Evolutionary conservation across 2,797 vertebrate genomes (phyloP).

Genomic region (Bradypodion pumilum): DNA sequence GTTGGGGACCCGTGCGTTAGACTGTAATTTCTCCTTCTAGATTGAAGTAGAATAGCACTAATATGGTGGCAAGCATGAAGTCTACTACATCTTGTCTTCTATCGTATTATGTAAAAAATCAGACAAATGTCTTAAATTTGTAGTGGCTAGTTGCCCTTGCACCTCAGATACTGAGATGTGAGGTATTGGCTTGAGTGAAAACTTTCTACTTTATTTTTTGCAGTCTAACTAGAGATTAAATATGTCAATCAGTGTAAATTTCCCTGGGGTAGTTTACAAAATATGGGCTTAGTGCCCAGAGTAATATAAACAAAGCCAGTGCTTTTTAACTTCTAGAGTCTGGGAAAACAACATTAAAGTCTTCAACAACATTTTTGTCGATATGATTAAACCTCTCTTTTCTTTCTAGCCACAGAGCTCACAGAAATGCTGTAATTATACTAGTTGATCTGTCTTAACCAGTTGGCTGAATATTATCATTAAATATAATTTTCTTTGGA

Average conservation of each 20-base stretch:
- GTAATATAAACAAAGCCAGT: slow-evolving; percentile 50
- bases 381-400: slow-evolving; percentile 52
- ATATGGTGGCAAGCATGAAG: neutral
- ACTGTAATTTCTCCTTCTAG: too few relatives aligned
- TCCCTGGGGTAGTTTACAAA: slow-evolving; percentile 46
- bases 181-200: slow-evolving; percentile 20
- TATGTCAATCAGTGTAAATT: slow-evolving; percentile 36
- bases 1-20: too few relatives aligned
- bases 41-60: neutral
- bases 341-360: slow-evolving; percentile 50
- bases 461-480: slow-evolving; percentile 51
- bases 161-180: neutral
- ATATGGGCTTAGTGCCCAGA: slow-evolving; percentile 43
- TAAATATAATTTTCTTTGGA: slow-evolving; percentile 47
- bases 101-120: neutral
- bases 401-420: slow-evolving; percentile 23
- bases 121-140: neutral
- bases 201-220: neutral
- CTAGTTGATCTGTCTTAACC: slow-evolving; percentile 52
- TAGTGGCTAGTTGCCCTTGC: neutral
- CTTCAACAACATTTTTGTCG: slow-evolving; percentile 47
- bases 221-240: slow-evolving; percentile 40
- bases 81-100: neutral
- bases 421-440: slow-evolving; percentile 45
- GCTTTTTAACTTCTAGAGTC: slow-evolving; percentile 34